A percentile compares a stretch with the other conserved stretches of the same genome.
phyloP scores from a whole-genome alignment of 2,888 invertebrate species.

The Trilocha varians region DNA sequence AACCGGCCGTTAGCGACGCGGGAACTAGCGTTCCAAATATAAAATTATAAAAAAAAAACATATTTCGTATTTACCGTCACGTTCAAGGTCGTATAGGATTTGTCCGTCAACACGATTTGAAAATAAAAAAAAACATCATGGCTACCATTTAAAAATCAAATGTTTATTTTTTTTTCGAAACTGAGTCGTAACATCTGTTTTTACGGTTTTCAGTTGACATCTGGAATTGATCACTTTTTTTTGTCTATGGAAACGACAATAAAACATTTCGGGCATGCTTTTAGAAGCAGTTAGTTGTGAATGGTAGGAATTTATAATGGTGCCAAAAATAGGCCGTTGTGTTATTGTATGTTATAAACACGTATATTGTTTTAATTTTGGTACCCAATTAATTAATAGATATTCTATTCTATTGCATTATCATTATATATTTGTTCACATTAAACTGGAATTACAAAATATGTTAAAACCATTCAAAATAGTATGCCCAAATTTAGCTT shows the following conservation, averaged over 20 bases:
- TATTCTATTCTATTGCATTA: too few relatives aligned
- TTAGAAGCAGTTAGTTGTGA: background rate
- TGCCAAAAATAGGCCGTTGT: too few relatives aligned
- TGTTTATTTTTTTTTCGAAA: constrained; percentile 24
- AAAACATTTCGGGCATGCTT: background rate
- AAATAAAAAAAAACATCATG: constrained; percentile 3
- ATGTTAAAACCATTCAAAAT: too few relatives aligned
- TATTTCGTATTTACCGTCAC: constrained; percentile 50
- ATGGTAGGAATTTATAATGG: background rate
- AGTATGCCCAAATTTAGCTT: too few relatives aligned
- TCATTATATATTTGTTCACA: too few relatives aligned
- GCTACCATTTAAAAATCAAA: constrained; percentile 7
- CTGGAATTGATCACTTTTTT: background rate
- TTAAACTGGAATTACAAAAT: too few relatives aligned
- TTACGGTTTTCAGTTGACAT: background rate
- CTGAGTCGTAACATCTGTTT: constrained; percentile 41
- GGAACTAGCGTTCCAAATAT: constrained; percentile 55
- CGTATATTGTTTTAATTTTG: too few relatives aligned
- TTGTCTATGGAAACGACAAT: constrained; percentile 1
- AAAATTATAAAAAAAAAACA: constrained; percentile 55
- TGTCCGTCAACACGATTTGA: constrained; percentile 30
- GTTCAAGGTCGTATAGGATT: constrained; percentile 58
- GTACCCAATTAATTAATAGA: too few relatives aligned
- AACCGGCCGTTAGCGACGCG: constrained; percentile 60
- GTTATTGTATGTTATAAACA: too few relatives aligned